A percentile compares a stretch with the other conserved stretches of the same genome.
Evolutionary conservation across 2,888 invertebrate genomes (phyloP).

Genomic region (Acheta domesticus): DNA sequence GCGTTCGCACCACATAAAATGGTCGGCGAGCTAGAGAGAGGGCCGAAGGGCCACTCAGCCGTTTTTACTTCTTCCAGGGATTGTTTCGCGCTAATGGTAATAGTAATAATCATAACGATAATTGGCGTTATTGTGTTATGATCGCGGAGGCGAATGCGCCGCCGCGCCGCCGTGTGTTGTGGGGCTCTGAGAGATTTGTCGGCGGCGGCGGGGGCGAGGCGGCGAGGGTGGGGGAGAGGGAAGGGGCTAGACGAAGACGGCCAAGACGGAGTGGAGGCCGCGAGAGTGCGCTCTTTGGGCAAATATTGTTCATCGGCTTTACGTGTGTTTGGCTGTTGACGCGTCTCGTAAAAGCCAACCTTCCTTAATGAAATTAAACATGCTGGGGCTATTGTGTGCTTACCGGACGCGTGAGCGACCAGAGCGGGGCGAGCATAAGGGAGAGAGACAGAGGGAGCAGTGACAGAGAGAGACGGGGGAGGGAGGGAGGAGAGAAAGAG

Average conservation of each 20-base stretch:
- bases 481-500: not conserved
- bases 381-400: not conserved
- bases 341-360: slow-evolving; percentile 7
- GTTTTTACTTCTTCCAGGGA: not conserved
- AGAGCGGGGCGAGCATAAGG: not conserved
- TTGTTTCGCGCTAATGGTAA: slow-evolving; percentile 7
- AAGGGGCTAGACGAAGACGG: not conserved
- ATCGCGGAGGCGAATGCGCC: not conserved
- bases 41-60: not conserved
- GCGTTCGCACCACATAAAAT: slow-evolving; percentile 18
- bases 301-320: not conserved
- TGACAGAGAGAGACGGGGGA: not conserved
- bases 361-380: slow-evolving; percentile 18
- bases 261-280: not conserved
- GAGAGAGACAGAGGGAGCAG: not conserved
- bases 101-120: slow-evolving; percentile 9
- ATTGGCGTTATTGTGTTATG: slow-evolving; percentile 4
- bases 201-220: not conserved
- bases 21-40: not conserved
- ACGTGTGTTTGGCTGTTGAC: not conserved
- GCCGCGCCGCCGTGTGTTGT: not conserved
- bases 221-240: not conserved
- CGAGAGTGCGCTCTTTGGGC: not conserved
- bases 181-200: not conserved
- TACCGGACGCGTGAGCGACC: not conserved